A percentile compares a stretch with the other conserved stretches of the same genome.
Conservation (phyloP, 30 jellyfish, hydroid and myxozoan genomes). For the Aurelia sp. region DNA sequence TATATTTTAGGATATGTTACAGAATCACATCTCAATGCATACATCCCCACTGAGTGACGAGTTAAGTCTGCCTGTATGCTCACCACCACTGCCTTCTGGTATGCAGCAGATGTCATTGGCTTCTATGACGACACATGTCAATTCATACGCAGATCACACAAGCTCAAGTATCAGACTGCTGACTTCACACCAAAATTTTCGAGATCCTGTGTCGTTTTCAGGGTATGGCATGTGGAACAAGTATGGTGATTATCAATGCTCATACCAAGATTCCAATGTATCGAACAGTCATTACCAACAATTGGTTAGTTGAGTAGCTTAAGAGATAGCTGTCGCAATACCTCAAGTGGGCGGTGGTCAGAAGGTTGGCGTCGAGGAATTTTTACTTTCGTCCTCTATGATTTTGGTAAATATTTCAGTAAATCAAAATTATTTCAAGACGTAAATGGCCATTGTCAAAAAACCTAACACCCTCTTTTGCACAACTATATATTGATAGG, state of each 20-base stretch:
- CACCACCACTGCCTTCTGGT: conserved; percentile 61
- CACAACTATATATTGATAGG: too few relatives aligned
- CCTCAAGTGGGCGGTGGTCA: too few relatives aligned
- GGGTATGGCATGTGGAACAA: conserved; percentile 51
- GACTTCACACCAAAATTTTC: conserved; percentile 33
- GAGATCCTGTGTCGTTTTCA: conserved; percentile 47
- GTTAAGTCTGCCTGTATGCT: conserved; percentile 65
- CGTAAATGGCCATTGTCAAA: too few relatives aligned
- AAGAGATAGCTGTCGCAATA: too few relatives aligned
- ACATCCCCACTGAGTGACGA: conserved; percentile 66
- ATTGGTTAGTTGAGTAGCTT: conserved; percentile 31
- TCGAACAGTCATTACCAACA: conserved; percentile 41
- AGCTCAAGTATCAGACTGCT: conserved; percentile 32
- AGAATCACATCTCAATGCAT: conserved; percentile 48
- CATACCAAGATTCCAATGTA: conserved; percentile 24
- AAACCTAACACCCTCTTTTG: too few relatives aligned
- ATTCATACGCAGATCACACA: conserved; percentile 18
- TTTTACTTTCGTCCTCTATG: too few relatives aligned
- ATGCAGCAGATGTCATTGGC: conserved; percentile 19
- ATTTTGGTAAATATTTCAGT: too few relatives aligned
- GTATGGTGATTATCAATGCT: conserved; percentile 46
- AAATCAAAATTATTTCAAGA: too few relatives aligned
- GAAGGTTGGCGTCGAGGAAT: too few relatives aligned
- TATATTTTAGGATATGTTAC: conserved; percentile 55
- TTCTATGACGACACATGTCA: conserved; percentile 18